Conservation (phyloP, 2,888 invertebrate species). For the Neelides folsomi region DNA sequence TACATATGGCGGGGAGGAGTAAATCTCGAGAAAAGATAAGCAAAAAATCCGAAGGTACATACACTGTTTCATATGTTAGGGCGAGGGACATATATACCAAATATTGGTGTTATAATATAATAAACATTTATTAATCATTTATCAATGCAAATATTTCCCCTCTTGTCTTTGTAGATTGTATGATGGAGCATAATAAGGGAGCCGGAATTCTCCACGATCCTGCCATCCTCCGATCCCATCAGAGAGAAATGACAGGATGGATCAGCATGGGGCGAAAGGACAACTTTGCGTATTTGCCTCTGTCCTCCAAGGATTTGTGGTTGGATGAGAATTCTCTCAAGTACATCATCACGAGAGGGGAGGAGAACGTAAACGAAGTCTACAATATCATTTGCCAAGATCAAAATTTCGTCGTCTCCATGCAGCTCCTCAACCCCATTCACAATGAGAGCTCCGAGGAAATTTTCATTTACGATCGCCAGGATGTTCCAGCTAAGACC, state of each 20-base stretch:
- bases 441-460: constrained; percentile 75
- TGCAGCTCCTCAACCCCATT: constrained; percentile 80
- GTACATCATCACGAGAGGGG: constrained; percentile 61
- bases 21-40: too few species aligned
- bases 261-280: constrained; percentile 60
- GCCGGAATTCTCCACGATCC: constrained; percentile 90
- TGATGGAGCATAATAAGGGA: constrained; percentile 65
- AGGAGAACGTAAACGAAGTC: constrained; percentile 44
- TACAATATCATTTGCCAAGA: constrained; percentile 35
- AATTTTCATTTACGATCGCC: constrained; percentile 64
- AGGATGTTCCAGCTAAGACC: constrained; percentile 41
- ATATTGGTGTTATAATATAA: too few species aligned
- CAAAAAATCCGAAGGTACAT: too few species aligned
- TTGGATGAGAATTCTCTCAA: constrained; percentile 61
- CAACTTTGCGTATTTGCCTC: constrained; percentile 58
- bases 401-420: constrained; percentile 72
- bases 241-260: constrained; percentile 87
- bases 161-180: constrained; percentile 44
- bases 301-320: constrained; percentile 47
- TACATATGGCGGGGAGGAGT: too few species aligned
- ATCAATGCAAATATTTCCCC: background rate
- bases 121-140: background rate
- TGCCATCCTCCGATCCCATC: constrained; percentile 64
- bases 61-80: too few species aligned
- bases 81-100: too few species aligned